Evolutionary conservation across 1,140 invertebrate genomes (phyloP).

Genomic region (Euura lappo): DNA sequence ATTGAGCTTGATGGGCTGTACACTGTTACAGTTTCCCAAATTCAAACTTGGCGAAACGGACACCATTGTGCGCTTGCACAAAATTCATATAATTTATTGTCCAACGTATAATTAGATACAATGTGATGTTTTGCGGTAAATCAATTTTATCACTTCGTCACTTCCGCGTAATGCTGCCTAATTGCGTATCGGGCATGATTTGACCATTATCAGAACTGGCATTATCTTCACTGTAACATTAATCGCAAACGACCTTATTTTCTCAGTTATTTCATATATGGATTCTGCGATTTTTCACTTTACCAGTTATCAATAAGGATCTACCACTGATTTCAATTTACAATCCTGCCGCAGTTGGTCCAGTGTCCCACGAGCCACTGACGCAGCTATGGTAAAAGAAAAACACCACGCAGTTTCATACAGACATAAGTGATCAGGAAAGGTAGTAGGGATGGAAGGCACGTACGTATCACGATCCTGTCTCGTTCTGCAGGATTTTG

Average conservation of each 20-base stretch:
- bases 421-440: background rate
- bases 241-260: background rate
- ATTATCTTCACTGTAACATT: background rate
- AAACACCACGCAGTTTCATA: background rate
- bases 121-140: background rate
- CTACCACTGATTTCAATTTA: background rate
- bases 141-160: background rate
- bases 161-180: background rate
- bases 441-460: background rate
- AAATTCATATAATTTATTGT: too few species aligned
- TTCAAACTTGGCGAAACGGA: too few species aligned
- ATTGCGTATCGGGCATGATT: background rate
- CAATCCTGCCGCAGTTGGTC: background rate
- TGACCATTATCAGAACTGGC: background rate
- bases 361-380: background rate
- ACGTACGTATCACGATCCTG: background rate
- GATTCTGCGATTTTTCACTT: background rate
- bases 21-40: too few species aligned
- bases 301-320: background rate
- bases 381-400: background rate
- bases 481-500: background rate
- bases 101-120: background rate
- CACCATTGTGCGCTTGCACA: too few species aligned
- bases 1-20: too few species aligned
- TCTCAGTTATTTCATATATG: background rate